Evolutionary conservation across 2,113 vertebrate genomes (phyloP).

Genomic region (Phyllopteryx taeniolatus): DNA sequence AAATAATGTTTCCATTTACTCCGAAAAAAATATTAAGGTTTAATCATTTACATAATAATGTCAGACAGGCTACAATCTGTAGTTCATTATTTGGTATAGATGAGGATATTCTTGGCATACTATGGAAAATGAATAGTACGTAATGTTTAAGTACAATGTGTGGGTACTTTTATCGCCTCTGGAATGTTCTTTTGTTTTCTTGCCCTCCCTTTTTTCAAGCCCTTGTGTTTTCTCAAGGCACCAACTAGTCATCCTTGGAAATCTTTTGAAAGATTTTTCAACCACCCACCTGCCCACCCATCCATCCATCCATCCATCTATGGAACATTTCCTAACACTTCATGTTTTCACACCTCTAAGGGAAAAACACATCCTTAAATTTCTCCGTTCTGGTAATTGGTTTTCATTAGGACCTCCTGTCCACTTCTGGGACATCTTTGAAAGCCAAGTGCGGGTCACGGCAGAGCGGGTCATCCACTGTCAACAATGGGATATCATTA

Average conservation of each 20-base stretch:
- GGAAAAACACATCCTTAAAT: slow-evolving; percentile 25
- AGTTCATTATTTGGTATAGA: no score
- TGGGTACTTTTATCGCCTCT: no score
- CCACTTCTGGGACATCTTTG: slow-evolving; percentile 1
- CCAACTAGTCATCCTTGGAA: neutral
- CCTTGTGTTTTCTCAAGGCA: slow-evolving; percentile 20
- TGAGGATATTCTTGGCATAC: no score
- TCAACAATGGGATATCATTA: slow-evolving; percentile 50
- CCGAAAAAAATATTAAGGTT: no score
- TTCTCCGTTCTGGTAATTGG: slow-evolving; percentile 9
- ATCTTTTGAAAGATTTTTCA: no score
- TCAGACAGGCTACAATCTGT: no score
- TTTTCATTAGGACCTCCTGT: slow-evolving; percentile 21
- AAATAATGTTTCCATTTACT: no score
- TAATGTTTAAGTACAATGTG: no score
- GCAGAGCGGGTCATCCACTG: slow-evolving; percentile 9
- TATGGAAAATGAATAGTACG: no score
- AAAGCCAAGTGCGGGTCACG: neutral
- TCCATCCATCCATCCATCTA: neutral
- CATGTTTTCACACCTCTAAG: slow-evolving; percentile 36
- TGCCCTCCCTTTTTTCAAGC: neutral
- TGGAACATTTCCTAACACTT: neutral
- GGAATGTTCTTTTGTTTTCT: no score
- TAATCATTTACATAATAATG: no score
- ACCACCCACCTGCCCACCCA: neutral